Evolutionary conservation across 2,888 invertebrate genomes (phyloP).

Genomic region (Caenorhabditis afra): DNA sequence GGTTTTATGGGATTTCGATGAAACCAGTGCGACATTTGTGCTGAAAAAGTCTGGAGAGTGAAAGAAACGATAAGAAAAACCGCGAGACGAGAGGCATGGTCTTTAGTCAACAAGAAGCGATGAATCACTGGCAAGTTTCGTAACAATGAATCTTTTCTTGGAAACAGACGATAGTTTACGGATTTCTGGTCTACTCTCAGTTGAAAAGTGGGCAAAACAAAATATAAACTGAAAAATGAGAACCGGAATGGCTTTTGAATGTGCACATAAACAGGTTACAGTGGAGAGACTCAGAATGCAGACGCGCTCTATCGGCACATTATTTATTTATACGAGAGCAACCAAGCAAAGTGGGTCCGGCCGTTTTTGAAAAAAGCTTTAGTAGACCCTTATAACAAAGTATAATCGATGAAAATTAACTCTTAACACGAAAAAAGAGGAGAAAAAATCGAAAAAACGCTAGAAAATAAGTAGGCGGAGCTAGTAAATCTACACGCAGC

Average conservation of each 20-base stretch:
- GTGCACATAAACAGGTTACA: not conserved
- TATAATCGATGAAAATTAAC: too few relatives aligned
- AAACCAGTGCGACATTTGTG: conserved; percentile 84
- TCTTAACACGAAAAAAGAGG: too few relatives aligned
- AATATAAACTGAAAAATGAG: conserved; percentile 19
- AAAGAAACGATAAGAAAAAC: conserved; percentile 18
- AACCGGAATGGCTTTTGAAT: conserved; percentile 1
- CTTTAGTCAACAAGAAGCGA: conserved; percentile 13
- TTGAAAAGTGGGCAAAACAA: not conserved
- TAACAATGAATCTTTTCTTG: not conserved
- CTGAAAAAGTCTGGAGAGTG: not conserved
- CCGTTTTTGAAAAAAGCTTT: too few relatives aligned
- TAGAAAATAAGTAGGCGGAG: too few relatives aligned
- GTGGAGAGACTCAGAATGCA: conserved; percentile 9
- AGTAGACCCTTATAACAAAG: too few relatives aligned
- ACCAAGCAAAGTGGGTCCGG: not conserved
- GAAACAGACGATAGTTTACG: not conserved
- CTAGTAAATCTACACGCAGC: too few relatives aligned
- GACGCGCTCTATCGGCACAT: conserved; percentile 19
- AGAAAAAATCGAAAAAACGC: too few relatives aligned
- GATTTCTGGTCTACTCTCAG: not conserved
- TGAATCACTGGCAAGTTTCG: conserved; percentile 31
- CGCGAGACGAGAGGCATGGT: not conserved
- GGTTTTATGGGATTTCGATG: conserved; percentile 85
- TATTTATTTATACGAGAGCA: not conserved